Conservation (phyloP, 2,888 invertebrate genomes). For the Cheiracanthium punctorium region DNA sequence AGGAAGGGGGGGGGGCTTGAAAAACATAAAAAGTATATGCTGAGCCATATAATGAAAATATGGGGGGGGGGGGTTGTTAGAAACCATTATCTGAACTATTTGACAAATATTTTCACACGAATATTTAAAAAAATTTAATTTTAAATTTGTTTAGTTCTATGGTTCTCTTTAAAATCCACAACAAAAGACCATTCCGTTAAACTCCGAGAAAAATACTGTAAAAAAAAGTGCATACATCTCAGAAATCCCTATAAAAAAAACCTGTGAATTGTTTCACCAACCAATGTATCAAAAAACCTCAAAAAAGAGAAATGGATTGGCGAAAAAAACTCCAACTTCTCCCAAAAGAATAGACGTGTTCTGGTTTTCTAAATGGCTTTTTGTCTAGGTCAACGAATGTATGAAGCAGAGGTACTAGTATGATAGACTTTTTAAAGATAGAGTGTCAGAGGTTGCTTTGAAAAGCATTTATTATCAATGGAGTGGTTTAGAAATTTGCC, state of each 20-base stretch:
- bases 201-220: background rate
- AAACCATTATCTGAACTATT: no score
- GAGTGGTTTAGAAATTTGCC: slow-evolving; percentile 1
- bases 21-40: no score
- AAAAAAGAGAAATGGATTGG: slow-evolving; percentile 7
- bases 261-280: slow-evolving; percentile 19
- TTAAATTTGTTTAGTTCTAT: no score
- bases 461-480: slow-evolving; percentile 42
- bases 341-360: slow-evolving; percentile 52
- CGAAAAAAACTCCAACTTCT: slow-evolving; percentile 32
- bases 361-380: slow-evolving; percentile 58
- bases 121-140: no score
- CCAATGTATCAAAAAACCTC: slow-evolving; percentile 20
- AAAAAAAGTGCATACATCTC: background rate
- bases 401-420: slow-evolving; percentile 28
- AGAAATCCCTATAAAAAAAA: background rate
- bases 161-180: background rate
- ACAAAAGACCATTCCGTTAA: background rate
- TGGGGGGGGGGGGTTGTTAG: no score
- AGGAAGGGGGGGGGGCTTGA: no score
- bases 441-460: slow-evolving; percentile 43
- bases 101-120: no score
- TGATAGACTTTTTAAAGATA: slow-evolving; percentile 62
- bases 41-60: no score
- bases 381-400: slow-evolving; percentile 45